These are phyloP conservation scores for Zaprionus kolodkinae DNA, from an alignment of 1,140 invertebrate species.

Conservation along the genomic window DNA sequence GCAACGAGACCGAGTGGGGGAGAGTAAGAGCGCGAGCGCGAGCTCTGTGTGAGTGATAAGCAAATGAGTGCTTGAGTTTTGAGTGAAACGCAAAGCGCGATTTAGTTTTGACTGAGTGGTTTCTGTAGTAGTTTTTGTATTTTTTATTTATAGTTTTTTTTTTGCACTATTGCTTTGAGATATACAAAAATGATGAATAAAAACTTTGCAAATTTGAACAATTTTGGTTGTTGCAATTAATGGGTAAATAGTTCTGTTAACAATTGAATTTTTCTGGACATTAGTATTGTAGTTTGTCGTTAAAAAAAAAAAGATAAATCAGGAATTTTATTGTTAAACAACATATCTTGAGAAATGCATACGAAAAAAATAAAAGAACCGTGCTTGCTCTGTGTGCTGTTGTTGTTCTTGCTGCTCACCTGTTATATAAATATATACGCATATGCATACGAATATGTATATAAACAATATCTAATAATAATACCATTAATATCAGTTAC, in stretches of 20 bases:
- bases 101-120: constrained; percentile 3
- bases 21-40: neutral
- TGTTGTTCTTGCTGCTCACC: constrained; percentile 36
- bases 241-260: constrained; percentile 10
- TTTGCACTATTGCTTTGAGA: constrained; percentile 59
- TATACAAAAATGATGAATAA: constrained; percentile 29
- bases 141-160: constrained; percentile 70
- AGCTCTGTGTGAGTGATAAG: neutral
- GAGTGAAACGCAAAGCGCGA: neutral
- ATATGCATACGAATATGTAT: constrained; percentile 18
- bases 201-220: constrained; percentile 15
- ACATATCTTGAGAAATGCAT: constrained; percentile 1
- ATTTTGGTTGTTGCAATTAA: neutral
- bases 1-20: neutral
- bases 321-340: constrained; percentile 9
- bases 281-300: neutral
- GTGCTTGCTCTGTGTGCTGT: neutral
- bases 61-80: neutral
- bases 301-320: constrained; percentile 19
- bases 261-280: constrained; percentile 45
- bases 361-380: neutral
- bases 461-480: constrained; percentile 50
- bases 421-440: constrained; percentile 32
- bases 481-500: constrained; percentile 63
- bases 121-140: constrained; percentile 66